A percentile compares a stretch with the other conserved stretches of the same genome.
Evolutionary conservation across 2,888 invertebrate genomes (phyloP).

Genomic region (Tipula helvola): DNA sequence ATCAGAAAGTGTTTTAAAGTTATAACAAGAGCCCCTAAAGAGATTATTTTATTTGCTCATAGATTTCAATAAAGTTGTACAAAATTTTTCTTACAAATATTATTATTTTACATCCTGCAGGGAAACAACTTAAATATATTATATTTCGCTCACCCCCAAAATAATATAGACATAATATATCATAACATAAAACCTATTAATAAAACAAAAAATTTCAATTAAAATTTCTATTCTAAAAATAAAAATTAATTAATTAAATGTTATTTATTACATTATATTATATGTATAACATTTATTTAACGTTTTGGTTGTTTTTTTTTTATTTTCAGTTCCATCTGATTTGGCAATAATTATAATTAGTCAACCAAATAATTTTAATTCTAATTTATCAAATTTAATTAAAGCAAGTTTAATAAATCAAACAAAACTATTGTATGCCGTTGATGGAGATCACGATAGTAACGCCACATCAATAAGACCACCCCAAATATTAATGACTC

Average conservation of each 20-base stretch:
- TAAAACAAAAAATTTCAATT: conserved; percentile 35
- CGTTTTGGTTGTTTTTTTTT: neutral
- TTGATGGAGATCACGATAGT: neutral
- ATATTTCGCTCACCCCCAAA: neutral
- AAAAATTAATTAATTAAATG: conserved; percentile 28
- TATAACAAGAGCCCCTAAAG: neutral
- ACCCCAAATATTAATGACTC: neutral
- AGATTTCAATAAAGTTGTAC: neutral
- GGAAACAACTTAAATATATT: too few species aligned
- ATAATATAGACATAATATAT: too few species aligned
- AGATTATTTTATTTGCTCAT: neutral
- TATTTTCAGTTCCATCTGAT: conserved; percentile 26
- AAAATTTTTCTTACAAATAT: neutral
- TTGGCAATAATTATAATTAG: conserved; percentile 50
- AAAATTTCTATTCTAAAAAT: conserved; percentile 12
- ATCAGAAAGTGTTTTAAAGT: neutral
- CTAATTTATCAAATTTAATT: conserved; percentile 17
- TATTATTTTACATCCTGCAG: too few species aligned
- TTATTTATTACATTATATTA: conserved; percentile 34
- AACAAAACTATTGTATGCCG: neutral
- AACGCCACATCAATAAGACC: neutral
- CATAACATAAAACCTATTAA: conserved; percentile 14
- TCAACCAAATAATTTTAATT: conserved; percentile 43
- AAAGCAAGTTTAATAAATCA: conserved; percentile 5
- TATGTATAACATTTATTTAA: neutral